Base-by-base conservation (phyloP, 2,888 invertebrate genomes). In the Lymantria monacha region DNA sequence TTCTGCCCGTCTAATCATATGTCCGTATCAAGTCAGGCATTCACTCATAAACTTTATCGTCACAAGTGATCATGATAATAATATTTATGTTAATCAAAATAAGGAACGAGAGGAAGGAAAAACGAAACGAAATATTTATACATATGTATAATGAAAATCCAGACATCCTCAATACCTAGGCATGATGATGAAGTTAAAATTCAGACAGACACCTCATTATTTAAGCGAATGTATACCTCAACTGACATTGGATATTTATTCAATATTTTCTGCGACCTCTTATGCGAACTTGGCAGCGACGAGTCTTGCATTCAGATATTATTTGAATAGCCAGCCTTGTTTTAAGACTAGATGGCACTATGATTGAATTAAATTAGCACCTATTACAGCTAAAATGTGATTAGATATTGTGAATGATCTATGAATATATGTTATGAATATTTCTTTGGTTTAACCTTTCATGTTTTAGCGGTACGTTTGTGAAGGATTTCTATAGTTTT, bases 321-420 rank as follows among this genome's bases (percentile, higher is more conserved):
- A 38, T 49, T 48, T 42, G 41, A 22, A 44, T 47, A 55, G 54
- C 46, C 46, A 51, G 41, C 69, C 69, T 66, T 69, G 59, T 66
- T 62, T 59, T 51, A n/a, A 53, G 48, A 33, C 44, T 61, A 49
- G 41, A 51, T 48, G 41, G 33, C 14, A 9, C 30, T 22, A 8
- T 42, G 22, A 31, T 38, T 56, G 61, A 55, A 54, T 64, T 61
- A 3, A 55, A 61, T 61, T 50, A 49, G 43, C 37, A 9, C 31
- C 49, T 51, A 15, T 60, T 56, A 53, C 49, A 37, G 42, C 41
- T 43, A 45, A 43, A 44, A 42, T 55, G 47, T 50, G 11, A 43
- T 49, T 49, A 13, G 9, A 3, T 38, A 7, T 30, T 30, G 11
- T 31, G 15, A 22, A 42, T 14, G 10, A 5, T 38, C 9, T 43